Base-by-base conservation (phyloP, 2,797 vertebrate species). In the Eleutherodactylus coqui region DNA sequence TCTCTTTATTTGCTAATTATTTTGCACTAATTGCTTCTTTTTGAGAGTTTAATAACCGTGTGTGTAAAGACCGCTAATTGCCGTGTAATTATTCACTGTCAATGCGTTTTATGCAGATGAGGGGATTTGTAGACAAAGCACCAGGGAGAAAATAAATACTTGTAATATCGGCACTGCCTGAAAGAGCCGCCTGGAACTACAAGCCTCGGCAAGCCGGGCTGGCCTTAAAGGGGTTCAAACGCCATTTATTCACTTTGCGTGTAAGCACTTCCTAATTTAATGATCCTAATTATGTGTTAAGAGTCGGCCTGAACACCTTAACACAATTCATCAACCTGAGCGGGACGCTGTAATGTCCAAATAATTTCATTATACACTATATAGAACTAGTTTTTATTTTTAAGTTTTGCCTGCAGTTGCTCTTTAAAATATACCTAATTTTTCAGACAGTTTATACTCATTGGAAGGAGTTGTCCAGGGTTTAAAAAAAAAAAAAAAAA, bases 11-110 rank as follows among this genome's bases (percentile, higher is more conserved):
- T 76, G 85, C 49, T 55, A 60, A 86, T 76, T n/a, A 75, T 76
- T 81, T 60, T 77, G 3, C 34, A 32, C 43, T 86, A 86, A 86
- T 86, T 86, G 79, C 51, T 69, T 62, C 82, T 53, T 21, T 70
- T 13, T 7, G 38, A 62, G 55, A 45, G 79, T 60, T 83, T 82
- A 82, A 82, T 79, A 36, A 17, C 34, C 72, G 38, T 24, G 4
- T 13, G 75, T 55, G 36, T 58, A 60, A 81, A 24, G n/a, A 5
- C 10, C n/a, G 79, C 47, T 82, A 86, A 86, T 86, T 86, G 79
- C 34, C 16, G 41, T 77, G 19, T 82, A 82, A 86, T 86, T 83
- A 86, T 82, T 69, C 85, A 77, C 85, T 69, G 79, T 34, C 60
- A 76, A 32, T 6, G 32, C 58, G 64, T 70, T 27, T 53, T 36